phyloP scores from a whole-genome alignment of 2,888 invertebrate genomes.

The Pristionchus entomophagus region DNA sequence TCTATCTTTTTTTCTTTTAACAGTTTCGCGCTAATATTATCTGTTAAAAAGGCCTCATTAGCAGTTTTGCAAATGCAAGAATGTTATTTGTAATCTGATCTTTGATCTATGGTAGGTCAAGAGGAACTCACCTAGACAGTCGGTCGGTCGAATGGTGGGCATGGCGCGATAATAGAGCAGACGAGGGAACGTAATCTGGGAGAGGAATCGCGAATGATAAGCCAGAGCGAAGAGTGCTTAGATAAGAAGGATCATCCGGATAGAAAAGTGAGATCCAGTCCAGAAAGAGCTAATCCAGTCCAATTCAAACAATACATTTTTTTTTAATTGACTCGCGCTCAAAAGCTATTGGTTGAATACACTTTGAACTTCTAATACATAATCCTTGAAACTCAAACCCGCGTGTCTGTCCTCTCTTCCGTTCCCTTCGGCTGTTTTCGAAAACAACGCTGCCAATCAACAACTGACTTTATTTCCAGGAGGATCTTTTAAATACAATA shows the following conservation, averaged over 20 bases:
- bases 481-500: neutral
- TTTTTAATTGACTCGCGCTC: too few relatives aligned
- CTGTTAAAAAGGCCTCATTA: too few relatives aligned
- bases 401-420: neutral
- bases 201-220: neutral
- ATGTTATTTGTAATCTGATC: too few relatives aligned
- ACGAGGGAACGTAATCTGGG: slow-evolving; percentile 3
- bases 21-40: too few relatives aligned
- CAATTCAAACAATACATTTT: neutral
- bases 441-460: neutral
- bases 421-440: neutral
- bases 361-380: neutral
- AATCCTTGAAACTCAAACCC: neutral
- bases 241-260: neutral
- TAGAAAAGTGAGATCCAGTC: neutral
- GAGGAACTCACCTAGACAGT: neutral
- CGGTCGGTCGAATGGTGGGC: neutral
- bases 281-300: neutral
- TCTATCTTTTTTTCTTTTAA: too few relatives aligned
- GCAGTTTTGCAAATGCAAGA: too few relatives aligned
- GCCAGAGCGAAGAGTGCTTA: neutral
- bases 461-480: slow-evolving; percentile 12
- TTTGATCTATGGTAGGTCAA: neutral
- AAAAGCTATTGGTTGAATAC: too few relatives aligned
- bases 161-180: neutral